phyloP scores from a whole-genome alignment of 1,140 invertebrate genomes.

The Thaumetopoea pityocampa region DNA sequence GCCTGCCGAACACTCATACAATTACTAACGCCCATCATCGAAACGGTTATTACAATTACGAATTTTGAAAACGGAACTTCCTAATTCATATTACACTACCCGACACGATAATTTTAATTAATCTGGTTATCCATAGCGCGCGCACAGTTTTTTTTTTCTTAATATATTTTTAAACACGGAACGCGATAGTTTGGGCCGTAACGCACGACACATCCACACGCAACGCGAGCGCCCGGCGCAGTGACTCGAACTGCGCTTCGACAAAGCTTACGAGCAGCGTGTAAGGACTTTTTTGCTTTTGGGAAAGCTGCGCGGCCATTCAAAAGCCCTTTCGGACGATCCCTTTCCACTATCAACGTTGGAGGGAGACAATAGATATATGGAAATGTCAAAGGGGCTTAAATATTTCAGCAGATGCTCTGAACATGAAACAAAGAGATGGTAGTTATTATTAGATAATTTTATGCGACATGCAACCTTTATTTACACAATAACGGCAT shows the following conservation, averaged over 20 bases:
- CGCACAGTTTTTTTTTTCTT: constrained; percentile 19
- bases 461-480: too few relatives aligned
- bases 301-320: constrained; percentile 21
- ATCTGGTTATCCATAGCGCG: constrained; percentile 31
- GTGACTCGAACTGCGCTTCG: constrained; percentile 30
- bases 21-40: constrained; percentile 67
- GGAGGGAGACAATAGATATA: constrained; percentile 9
- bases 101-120: constrained; percentile 9
- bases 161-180: constrained; percentile 17
- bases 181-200: too few relatives aligned
- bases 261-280: neutral
- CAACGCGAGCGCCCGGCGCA: constrained; percentile 51
- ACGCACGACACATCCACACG: constrained; percentile 51
- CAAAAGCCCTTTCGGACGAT: constrained; percentile 1
- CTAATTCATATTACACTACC: constrained; percentile 30
- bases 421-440: too few relatives aligned
- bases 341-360: constrained; percentile 1
- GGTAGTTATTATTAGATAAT: too few relatives aligned
- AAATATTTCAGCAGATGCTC: too few relatives aligned
- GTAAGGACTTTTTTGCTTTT: constrained; percentile 17
- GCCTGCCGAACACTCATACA: constrained; percentile 64
- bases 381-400: too few relatives aligned
- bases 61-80: constrained; percentile 23
- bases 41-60: constrained; percentile 25
- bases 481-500: too few relatives aligned